Conservation (phyloP, 2,797 vertebrate genomes). For the Amblyraja radiata region DNA sequence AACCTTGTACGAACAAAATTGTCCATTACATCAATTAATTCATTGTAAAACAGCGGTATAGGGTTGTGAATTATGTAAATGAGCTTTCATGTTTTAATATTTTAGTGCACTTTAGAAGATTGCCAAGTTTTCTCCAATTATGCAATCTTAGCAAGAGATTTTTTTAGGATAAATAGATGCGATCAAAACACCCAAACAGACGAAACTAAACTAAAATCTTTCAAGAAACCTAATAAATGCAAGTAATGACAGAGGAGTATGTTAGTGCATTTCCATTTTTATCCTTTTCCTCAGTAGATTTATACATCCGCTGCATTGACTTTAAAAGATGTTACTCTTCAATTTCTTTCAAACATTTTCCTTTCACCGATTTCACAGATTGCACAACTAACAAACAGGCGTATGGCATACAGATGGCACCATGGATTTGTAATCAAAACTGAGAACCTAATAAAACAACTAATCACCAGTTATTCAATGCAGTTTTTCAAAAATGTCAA, state of each 20-base stretch:
- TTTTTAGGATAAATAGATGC: constrained; percentile 29
- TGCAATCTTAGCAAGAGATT: constrained; percentile 19
- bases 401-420: background rate
- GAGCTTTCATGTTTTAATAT: background rate
- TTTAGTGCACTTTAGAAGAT: constrained; percentile 35
- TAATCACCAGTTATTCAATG: constrained; percentile 19
- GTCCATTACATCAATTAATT: constrained; percentile 10
- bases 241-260: background rate
- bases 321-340: background rate
- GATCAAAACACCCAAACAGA: constrained; percentile 3
- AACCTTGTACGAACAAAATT: constrained; percentile 13
- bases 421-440: constrained; percentile 28
- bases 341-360: background rate
- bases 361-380: background rate
- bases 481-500: background rate
- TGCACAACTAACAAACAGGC: constrained; percentile 22
- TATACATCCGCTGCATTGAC: background rate
- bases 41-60: constrained; percentile 6
- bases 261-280: background rate
- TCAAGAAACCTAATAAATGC: constrained; percentile 2
- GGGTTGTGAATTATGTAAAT: background rate
- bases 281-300: background rate
- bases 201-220: constrained; percentile 18
- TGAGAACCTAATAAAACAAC: background rate
- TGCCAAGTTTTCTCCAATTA: constrained; percentile 9